Percentiles rank a stretch among this genome's conserved stretches.
Evolutionary conservation across 2,797 vertebrate genomes (phyloP).

Genomic region (Galagoides demidoff): DNA sequence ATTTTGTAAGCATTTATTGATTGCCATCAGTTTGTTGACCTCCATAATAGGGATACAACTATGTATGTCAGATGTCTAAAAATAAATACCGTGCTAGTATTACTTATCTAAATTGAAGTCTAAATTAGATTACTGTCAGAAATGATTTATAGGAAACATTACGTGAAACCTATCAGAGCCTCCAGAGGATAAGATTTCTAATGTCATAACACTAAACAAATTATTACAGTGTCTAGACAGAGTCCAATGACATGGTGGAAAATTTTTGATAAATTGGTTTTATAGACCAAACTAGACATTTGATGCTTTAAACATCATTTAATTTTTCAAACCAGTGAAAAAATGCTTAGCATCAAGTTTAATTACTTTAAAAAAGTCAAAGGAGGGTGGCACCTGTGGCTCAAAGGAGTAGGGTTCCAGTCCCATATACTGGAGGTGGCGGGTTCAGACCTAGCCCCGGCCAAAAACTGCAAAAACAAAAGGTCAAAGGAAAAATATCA

Average conservation of each 20-base stretch:
- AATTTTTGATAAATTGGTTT: constrained; percentile 13
- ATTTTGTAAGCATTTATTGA: constrained; percentile 50
- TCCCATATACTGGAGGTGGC: too few relatives aligned
- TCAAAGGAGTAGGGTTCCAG: too few relatives aligned
- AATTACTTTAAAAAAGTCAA: background rate
- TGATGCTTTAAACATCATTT: constrained; percentile 3
- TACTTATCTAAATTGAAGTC: constrained; percentile 39
- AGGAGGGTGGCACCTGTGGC: too few relatives aligned
- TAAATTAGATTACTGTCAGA: constrained; percentile 48
- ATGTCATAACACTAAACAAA: constrained; percentile 8
- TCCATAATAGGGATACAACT: background rate
- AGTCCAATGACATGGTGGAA: background rate
- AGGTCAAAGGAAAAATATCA: background rate
- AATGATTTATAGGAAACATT: constrained; percentile 38
- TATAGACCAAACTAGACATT: constrained; percentile 1
- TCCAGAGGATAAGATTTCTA: background rate
- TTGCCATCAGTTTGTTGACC: background rate
- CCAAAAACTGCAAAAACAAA: background rate
- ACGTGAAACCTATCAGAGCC: background rate
- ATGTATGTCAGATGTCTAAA: background rate
- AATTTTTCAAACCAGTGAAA: constrained; percentile 51
- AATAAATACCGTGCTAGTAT: constrained; percentile 33
- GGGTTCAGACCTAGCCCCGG: too few relatives aligned
- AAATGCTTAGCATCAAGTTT: constrained; percentile 2
- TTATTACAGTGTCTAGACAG: constrained; percentile 51